Base-by-base conservation (phyloP, 2,888 invertebrate genomes). In the Clepsis dumicolana region DNA sequence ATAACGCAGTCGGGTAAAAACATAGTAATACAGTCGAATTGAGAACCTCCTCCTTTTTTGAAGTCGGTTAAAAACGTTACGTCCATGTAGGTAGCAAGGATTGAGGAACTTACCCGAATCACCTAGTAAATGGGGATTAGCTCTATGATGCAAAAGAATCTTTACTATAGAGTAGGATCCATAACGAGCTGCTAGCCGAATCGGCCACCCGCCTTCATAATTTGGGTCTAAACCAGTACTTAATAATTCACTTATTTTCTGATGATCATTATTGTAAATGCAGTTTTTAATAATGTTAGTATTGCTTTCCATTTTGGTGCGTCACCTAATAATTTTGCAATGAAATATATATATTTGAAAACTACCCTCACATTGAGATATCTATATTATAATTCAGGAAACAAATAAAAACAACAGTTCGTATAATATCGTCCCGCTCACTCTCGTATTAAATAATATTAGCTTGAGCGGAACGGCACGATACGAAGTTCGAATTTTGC, bases 171-270 rank as follows among this genome's bases (percentile, higher is more conserved):
- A 74, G 70, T 77, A 81, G 64, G 79, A 81, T 21, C 93, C 93
- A 70, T 85, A 80, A 18, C 93, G 84, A 65, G 93, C 92, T 48
- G 93, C 92, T 70, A 90, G 72, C 74, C 93, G 80, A 18, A 93
- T 84, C n/a, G 89, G 88, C 92, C 91, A 93, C 52, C 93, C 93
- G 24, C 88, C 85, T 78, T 85, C 88, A 68, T 81, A 83, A 74
- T 93, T 91, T 38, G 92, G 90, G 72, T 93, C 88, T 68, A 91
- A 80, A 21, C 92, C 91, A 48, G 76, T 75, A 54, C 77, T 84
- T 64, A 93, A 77, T 59, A 86, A 77, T 63, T 87, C 81, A 16
- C 74, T 73, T 59, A 91, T 75, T 70, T 86, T 86, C 25, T 74
- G 73, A 63, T 84, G 84, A 63, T 86, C 85, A 70, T 87, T 85